Base-by-base conservation (phyloP, 1,140 invertebrate species). In the Diachasma alloeum region DNA sequence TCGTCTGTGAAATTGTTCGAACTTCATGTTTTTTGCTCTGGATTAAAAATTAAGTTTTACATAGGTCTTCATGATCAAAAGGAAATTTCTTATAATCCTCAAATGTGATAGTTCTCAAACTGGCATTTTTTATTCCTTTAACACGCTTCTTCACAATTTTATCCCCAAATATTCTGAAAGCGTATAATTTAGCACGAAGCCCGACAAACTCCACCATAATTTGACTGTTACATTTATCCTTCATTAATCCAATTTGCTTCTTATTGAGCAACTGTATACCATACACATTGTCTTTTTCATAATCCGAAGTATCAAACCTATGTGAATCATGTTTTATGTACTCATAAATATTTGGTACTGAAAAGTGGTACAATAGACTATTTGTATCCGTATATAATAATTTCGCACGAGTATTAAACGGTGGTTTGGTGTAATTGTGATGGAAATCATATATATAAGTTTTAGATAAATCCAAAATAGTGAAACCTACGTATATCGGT, bases 251-350 rank as follows among this genome's bases (percentile, higher is more conserved):
- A 8, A 71, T 2, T 19, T 17, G 17, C 31, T 72, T 53, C 15
- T 72, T 72, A 44, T 72, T 72, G 2, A 31, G 42, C 24, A 70
- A 42, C 2, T 31, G 68, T 22, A 70, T 70, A 17, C 37, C n/a
- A 70, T 70, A 70, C 22, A n/a, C 53, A 31, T 72, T 72, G 17
- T 72, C 31, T 15, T 53, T 15, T n/a, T 19, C 11, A 72, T 72
- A 72, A 24, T 72, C 44, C 26, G 70, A 72, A 5, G 44, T 72
- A 72, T 72, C 70, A 31, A 72, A 72, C 31, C n/a, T 72, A 24
- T 72, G 4, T 26, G 48, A 24, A 72, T 72, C 15, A 4, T 17
- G 6, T 26, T 53, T 48, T 3, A 72, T 72, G 4, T n/a, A 26
- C 15, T 53, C 22, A 72, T 72, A 72, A 37, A 37, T 37, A 37